phyloP scores from a whole-genome alignment of 2,888 invertebrate genomes.

The Sinhomidia bicolor region DNA sequence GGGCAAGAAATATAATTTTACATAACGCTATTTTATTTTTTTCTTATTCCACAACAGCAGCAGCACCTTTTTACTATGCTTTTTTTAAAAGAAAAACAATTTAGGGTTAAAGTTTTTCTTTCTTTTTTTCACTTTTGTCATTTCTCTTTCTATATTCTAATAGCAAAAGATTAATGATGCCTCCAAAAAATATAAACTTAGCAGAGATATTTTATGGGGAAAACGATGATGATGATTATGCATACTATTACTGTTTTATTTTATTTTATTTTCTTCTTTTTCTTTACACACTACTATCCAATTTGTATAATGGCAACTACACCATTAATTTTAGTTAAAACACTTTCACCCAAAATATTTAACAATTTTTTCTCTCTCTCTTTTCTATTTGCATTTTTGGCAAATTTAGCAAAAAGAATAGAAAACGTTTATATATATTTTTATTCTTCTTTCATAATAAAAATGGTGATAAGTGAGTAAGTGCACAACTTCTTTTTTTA shows the following conservation, averaged over 20 bases:
- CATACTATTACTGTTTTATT: too few relatives aligned
- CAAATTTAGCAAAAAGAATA: constrained; percentile 9
- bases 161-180: constrained; percentile 46
- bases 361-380: not conserved
- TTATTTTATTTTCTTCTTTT: not conserved
- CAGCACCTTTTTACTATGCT: constrained; percentile 16
- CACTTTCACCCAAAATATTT: not conserved
- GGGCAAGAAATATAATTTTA: not conserved
- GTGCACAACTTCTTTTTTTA: not conserved
- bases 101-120: constrained; percentile 49
- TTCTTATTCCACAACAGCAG: not conserved
- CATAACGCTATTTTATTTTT: too few relatives aligned
- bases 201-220: not conserved
- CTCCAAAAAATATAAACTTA: not conserved
- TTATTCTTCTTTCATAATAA: too few relatives aligned
- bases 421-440: too few relatives aligned
- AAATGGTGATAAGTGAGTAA: too few relatives aligned
- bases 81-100: constrained; percentile 42
- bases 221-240: constrained; percentile 6
- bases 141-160: constrained; percentile 4
- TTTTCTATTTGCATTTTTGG: constrained; percentile 26
- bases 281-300: not conserved
- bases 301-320: not conserved
- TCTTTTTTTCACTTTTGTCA: constrained; percentile 40
- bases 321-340: not conserved